These are phyloP conservation scores for Colinus virginianus DNA, from an alignment of 2,113 vertebrate genomes.

Conservation along the genomic window DNA sequence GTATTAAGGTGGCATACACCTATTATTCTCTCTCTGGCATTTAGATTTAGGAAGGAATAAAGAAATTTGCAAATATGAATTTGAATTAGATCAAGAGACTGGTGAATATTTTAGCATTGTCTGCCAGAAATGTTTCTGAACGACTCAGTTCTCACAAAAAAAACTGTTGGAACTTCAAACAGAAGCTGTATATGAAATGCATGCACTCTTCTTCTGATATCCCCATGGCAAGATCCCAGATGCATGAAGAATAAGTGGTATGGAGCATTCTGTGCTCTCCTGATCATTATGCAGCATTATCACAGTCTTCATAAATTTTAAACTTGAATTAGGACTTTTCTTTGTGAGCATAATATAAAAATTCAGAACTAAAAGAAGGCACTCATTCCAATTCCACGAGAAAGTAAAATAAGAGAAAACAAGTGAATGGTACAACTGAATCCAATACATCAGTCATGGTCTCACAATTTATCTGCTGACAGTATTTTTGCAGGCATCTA, in stretches of 20 bases:
- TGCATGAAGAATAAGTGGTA: not conserved
- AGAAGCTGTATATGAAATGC: slow-evolving; percentile 4
- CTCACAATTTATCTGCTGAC: not conserved
- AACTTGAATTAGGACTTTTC: not conserved
- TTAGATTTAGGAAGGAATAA: slow-evolving; percentile 28
- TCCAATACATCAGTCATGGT: not conserved
- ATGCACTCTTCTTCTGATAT: not conserved
- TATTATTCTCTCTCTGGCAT: slow-evolving; percentile 30
- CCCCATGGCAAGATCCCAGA: not conserved
- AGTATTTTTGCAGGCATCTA: not conserved
- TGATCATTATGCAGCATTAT: slow-evolving; percentile 40
- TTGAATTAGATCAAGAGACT: slow-evolving; percentile 20
- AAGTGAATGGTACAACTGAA: not conserved
- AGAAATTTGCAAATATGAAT: slow-evolving; percentile 13
- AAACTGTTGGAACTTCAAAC: slow-evolving; percentile 25
- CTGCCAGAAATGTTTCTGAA: slow-evolving; percentile 38
- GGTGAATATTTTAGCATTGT: slow-evolving; percentile 12
- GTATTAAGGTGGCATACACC: not conserved
- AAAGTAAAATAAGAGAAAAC: not conserved
- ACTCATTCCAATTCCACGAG: not conserved
- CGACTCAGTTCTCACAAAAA: not conserved
- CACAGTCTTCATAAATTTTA: slow-evolving; percentile 42
- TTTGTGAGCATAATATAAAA: not conserved
- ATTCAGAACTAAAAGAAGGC: not conserved
- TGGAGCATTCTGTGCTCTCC: slow-evolving; percentile 4